These are phyloP conservation scores for Synergus umbraculus DNA, from an alignment of 2,888 invertebrate genomes.

Conservation along the genomic window DNA sequence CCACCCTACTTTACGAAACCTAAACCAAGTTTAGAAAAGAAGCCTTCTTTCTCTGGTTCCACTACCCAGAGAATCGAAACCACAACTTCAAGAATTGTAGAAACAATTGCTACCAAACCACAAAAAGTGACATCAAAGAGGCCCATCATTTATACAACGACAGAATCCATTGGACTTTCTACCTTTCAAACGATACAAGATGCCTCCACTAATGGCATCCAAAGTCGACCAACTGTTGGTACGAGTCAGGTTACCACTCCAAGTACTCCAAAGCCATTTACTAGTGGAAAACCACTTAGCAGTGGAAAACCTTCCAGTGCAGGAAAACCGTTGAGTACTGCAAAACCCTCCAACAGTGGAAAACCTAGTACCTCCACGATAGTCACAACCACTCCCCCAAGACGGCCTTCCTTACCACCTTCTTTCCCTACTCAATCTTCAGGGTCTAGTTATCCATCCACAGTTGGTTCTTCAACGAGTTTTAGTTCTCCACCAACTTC, in stretches of 20 bases:
- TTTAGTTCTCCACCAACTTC: not conserved
- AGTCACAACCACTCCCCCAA: not conserved
- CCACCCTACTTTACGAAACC: constrained; percentile 69
- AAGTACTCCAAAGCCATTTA: constrained; percentile 44
- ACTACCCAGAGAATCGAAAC: constrained; percentile 65
- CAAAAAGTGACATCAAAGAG: constrained; percentile 44
- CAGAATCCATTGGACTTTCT: constrained; percentile 77
- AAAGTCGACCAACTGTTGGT: constrained; percentile 54
- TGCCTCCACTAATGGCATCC: constrained; percentile 50
- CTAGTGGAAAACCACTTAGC: constrained; percentile 8
- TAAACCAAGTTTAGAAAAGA: constrained; percentile 64
- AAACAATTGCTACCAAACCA: constrained; percentile 47
- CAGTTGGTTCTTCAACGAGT: not conserved
- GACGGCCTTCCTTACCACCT: constrained; percentile 5
- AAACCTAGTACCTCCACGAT: constrained; percentile 5
- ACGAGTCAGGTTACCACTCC: constrained; percentile 47
- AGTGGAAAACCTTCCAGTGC: constrained; percentile 6
- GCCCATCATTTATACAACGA: constrained; percentile 45
- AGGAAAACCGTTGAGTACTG: not conserved
- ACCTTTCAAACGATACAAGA: constrained; percentile 86
- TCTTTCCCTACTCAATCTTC: not conserved
- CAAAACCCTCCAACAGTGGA: not conserved
- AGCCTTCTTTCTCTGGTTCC: constrained; percentile 48
- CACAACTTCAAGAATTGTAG: constrained; percentile 71
- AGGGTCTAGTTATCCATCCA: not conserved